Base-by-base conservation (phyloP, 1,140 invertebrate genomes). In the Drosophila pectinifera region DNA sequence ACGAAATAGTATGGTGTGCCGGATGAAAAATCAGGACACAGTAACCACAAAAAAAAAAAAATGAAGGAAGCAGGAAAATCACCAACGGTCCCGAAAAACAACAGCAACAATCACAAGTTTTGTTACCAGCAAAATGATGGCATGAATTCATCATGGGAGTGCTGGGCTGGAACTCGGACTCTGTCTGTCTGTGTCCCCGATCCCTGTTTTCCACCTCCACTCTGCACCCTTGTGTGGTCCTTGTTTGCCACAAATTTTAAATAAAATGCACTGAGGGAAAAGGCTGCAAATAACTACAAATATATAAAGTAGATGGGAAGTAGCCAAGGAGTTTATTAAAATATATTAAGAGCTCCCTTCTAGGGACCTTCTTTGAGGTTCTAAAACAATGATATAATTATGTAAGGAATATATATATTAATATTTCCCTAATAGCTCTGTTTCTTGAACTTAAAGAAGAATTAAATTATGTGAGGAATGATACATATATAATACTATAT, bases 101-200 rank as follows among this genome's bases (percentile, higher is more conserved):
- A 57, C 58, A 76, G 65, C 83, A 88, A 80, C 79, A 83, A 76
- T 88, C 79, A 73, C 79, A 83, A 86, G 83, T 88, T 86, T 83
- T 73, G 76, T 76, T 73, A 86, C 79, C 82, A 79, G 82, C 69
- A 80, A 86, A 86, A 77, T 86, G 84, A 86, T 86, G 83, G 79
- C 83, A 86, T 76, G 83, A 86, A 86, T 86, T 88, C 83, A 86
- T 86, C 83, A 84, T 85, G 77, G 61, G 55, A 72, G 70, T 58
- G 83, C 62, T 51, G 51, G 63, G 65, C 13, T 41, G 13, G 13
- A 18, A n/a, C 61, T 28, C 54, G 39, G 42, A 28, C 62, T 54
- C 28, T 16, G 20, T 41, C 51, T 8, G 20, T 28, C 43, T 51
- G n/a, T 39, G 42, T 41, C 34, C 64, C 63, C 65, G 16, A 36